Evolutionary conservation across 2,797 vertebrate species (phyloP).

Genomic region (Hydrolagus colliei): DNA sequence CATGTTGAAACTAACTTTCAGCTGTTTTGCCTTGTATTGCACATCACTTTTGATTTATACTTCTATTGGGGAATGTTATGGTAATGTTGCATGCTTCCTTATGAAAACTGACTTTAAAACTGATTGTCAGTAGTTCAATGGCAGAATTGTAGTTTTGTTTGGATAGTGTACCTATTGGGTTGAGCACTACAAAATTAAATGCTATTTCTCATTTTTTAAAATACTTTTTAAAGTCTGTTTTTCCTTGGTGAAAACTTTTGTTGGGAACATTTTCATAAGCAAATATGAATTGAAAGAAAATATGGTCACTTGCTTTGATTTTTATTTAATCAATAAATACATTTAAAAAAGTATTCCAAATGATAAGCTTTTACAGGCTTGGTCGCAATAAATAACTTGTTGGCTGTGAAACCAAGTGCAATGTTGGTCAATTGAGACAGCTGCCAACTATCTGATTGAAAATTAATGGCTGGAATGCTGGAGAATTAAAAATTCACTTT

Average conservation of each 20-base stretch:
- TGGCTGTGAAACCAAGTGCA: not conserved
- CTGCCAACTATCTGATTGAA: not conserved
- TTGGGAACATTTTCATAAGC: not conserved
- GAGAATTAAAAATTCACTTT: too few species aligned
- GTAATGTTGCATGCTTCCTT: constrained; percentile 21
- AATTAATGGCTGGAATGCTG: not conserved
- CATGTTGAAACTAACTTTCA: too few species aligned
- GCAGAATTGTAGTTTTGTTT: not conserved
- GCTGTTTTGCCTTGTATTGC: too few species aligned
- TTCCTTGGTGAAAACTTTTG: constrained; percentile 4
- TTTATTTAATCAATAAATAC: constrained; percentile 13
- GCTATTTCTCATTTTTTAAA: not conserved
- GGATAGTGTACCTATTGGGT: not conserved
- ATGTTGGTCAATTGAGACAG: not conserved
- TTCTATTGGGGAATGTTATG: not conserved
- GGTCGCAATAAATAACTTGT: constrained; percentile 5
- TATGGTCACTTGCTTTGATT: constrained; percentile 26
- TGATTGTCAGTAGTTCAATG: not conserved
- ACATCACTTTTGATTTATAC: constrained; percentile 21
- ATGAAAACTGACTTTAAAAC: constrained; percentile 5
- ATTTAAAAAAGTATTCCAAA: not conserved
- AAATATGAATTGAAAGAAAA: constrained; percentile 24
- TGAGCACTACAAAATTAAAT: constrained; percentile 9
- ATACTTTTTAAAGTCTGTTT: not conserved
- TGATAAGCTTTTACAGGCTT: not conserved